These are phyloP conservation scores for Cacoxenus indagator DNA, from an alignment of 2,888 invertebrate genomes.

Conservation along the genomic window DNA sequence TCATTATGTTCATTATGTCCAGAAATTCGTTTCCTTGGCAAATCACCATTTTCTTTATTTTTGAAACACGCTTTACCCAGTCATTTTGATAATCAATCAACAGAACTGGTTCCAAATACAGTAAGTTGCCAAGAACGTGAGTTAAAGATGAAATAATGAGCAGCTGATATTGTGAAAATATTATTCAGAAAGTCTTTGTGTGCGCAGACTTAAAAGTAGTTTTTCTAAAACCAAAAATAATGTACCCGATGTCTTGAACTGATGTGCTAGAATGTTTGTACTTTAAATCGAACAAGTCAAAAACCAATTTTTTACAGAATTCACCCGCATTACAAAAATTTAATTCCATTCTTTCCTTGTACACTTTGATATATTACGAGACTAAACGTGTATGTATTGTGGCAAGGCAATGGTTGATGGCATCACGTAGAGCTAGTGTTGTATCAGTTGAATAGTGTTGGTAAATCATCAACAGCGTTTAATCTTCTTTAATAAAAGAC, in stretches of 20 bases:
- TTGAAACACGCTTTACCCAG: constrained; percentile 40
- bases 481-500: no score
- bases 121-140: no score
- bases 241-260: constrained; percentile 24
- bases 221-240: constrained; percentile 22
- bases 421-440: not conserved
- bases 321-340: constrained; percentile 46
- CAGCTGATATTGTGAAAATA: constrained; percentile 46
- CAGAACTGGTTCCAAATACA: no score
- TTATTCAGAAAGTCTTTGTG: constrained; percentile 9
- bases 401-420: not conserved
- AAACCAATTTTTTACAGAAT: constrained; percentile 31
- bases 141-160: constrained; percentile 45
- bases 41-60: constrained; percentile 42
- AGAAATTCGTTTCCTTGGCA: constrained; percentile 43
- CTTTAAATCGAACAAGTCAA: constrained; percentile 36
- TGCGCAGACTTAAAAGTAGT: not conserved
- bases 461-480: no score
- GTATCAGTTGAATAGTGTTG: no score
- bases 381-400: not conserved
- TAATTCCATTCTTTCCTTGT: constrained; percentile 57
- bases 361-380: constrained; percentile 37
- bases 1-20: constrained; percentile 50
- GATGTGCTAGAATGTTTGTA: constrained; percentile 28
- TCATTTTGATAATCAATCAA: no score